These are phyloP conservation scores for Lamellibrachia satsuma DNA, from an alignment of 2,888 invertebrate species.

Conservation along the genomic window DNA sequence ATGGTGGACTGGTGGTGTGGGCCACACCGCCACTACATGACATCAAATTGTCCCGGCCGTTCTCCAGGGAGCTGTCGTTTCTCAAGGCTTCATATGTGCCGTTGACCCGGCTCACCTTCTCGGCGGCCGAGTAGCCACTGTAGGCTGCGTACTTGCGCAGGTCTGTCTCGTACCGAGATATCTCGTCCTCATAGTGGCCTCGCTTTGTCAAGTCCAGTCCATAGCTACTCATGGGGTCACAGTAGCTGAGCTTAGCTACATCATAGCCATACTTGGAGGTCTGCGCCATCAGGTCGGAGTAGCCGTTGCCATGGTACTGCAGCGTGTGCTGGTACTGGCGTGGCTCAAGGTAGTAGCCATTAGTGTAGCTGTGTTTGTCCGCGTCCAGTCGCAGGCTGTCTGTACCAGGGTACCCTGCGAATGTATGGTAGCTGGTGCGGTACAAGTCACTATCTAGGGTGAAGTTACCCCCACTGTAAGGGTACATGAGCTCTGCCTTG, in stretches of 20 bases:
- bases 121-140: conserved; percentile 18
- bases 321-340: conserved; percentile 61
- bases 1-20: conserved; percentile 33
- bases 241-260: conserved; percentile 55
- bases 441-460: conserved; percentile 40
- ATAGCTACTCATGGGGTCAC: conserved; percentile 44
- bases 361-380: conserved; percentile 58
- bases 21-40: conserved; percentile 21
- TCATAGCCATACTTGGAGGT: conserved; percentile 59
- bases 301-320: conserved; percentile 58
- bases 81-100: conserved; percentile 44
- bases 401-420: conserved; percentile 36
- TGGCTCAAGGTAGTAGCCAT: conserved; percentile 60
- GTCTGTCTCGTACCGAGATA: conserved; percentile 50
- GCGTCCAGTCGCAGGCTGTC: conserved; percentile 56
- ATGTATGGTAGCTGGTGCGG: conserved; percentile 37
- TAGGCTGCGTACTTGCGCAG: conserved; percentile 54
- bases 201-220: conserved; percentile 61
- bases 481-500: conserved; percentile 59
- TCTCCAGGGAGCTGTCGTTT: conserved; percentile 19
- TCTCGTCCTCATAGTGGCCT: conserved; percentile 56
- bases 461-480: conserved; percentile 42
- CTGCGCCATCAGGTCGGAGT: conserved; percentile 58
- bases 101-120: conserved; percentile 51
- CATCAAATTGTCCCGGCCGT: neutral